phyloP scores from a whole-genome alignment of 64 coral and sea anemone species.

The Actinia tenebrosa region DNA sequence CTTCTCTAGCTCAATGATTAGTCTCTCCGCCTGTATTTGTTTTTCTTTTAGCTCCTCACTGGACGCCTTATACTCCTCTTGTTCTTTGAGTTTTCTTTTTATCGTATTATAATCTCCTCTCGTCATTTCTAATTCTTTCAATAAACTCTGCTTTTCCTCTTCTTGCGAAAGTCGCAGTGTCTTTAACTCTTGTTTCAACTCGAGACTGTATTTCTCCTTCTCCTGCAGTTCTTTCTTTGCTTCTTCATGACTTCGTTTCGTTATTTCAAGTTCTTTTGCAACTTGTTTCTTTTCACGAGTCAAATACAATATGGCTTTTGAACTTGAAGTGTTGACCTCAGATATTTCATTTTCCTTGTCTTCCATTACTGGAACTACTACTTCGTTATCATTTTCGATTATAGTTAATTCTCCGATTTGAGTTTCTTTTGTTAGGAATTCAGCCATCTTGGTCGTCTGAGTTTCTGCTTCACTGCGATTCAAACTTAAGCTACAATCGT shows the following conservation, averaged over 20 bases:
- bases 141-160: slow-evolving; percentile 69
- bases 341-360: neutral
- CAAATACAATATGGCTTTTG: slow-evolving; percentile 18
- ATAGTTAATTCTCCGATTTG: neutral
- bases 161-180: slow-evolving; percentile 48
- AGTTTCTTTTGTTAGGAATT: neutral
- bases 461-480: neutral
- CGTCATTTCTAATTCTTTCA: slow-evolving; percentile 43
- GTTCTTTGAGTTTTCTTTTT: slow-evolving; percentile 45
- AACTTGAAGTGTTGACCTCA: neutral
- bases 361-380: neutral
- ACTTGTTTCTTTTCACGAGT: slow-evolving; percentile 24
- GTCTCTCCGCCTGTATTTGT: slow-evolving; percentile 59
- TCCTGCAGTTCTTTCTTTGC: slow-evolving; percentile 40
- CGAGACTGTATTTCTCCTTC: slow-evolving; percentile 26
- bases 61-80: slow-evolving; percentile 41
- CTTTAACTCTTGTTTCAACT: slow-evolving; percentile 54
- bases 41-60: slow-evolving; percentile 49
- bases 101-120: slow-evolving; percentile 33
- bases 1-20: slow-evolving; percentile 76
- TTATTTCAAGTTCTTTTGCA: neutral
- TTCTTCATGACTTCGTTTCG: slow-evolving; percentile 3
- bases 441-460: neutral
- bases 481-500: neutral
- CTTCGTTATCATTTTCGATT: neutral